Base-by-base conservation (phyloP, 1,140 invertebrate species). In the Trigoniulus corallinus region DNA sequence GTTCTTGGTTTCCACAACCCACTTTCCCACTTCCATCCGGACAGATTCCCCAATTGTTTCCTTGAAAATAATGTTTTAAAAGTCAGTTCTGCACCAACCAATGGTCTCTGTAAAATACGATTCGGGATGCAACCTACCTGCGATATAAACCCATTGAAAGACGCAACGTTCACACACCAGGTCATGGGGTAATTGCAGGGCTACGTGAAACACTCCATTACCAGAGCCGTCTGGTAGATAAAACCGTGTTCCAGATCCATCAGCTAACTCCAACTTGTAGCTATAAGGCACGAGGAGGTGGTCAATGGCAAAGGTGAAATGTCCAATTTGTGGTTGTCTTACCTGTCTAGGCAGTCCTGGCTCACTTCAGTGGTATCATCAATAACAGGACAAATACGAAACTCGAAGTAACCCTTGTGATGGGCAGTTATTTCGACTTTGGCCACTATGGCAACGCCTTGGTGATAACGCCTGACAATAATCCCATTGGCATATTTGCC, bases 341-440 rank as follows among this genome's bases (percentile, higher is more conserved):
- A 80, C 79, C 78, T 76, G 59, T 88, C 80, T 51, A 92, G 81
- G 58, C 86, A 91, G 42, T 80, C 78, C 59, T 88, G 82, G 0
- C 75, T 80, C 10, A 82, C 82, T 67, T 81, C 80, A 43, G 74
- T 72, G 0, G 68, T 67, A 0, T 82, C 79, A 67, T 88, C 83
- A 59, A 89, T 87, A 52, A 86, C 84, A 0, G 85, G 84, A 53
- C 88, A 92, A 0, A 92, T 62, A 52, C 78, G 77, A 59, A 91
- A 73, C 61, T 86, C 81, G 61, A 92, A 91, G 41, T 80, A 74
- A 0, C 89, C 89, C 56, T 77, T 77, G 65, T 93, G 89, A 64
- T 92, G 92, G 0, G 88, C 84, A 0, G 88, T 94, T 12, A 94
- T 64, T 59, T 92, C 85, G 7, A 92, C 71, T 68, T 85, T 83